phyloP scores from a whole-genome alignment of 2,113 vertebrate genomes.

The Puma concolor region DNA sequence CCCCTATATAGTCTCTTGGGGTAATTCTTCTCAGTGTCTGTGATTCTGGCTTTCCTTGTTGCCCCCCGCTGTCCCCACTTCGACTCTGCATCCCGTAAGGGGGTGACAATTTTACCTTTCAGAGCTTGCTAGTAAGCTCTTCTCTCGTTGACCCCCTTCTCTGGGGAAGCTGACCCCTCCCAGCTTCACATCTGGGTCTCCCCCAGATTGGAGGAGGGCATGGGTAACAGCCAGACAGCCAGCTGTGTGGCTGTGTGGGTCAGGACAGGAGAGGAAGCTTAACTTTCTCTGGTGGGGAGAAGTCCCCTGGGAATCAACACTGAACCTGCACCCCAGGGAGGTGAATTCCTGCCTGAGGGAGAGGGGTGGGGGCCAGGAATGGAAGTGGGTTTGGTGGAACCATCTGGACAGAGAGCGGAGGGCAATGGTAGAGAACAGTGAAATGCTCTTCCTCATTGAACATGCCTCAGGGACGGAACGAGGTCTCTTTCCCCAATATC shows the following conservation, averaged over 20 bases:
- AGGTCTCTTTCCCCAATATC: neutral
- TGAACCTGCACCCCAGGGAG: neutral
- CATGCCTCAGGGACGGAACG: neutral
- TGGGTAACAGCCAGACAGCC: neutral
- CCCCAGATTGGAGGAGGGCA: neutral
- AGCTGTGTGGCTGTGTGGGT: neutral
- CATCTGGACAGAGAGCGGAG: neutral
- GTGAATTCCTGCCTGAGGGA: neutral
- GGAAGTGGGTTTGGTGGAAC: conserved; percentile 14
- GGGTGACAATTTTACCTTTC: neutral
- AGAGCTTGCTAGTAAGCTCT: neutral
- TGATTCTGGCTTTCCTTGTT: neutral
- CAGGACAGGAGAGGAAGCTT: neutral
- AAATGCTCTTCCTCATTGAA: neutral
- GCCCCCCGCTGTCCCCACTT: neutral
- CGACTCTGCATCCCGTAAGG: neutral
- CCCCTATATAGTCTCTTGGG: neutral
- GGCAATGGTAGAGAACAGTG: neutral
- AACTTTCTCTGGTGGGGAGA: neutral
- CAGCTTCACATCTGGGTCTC: neutral
- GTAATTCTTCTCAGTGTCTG: neutral
- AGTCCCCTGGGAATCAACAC: neutral
- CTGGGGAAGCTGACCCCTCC: neutral
- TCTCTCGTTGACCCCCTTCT: neutral
- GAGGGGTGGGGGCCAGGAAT: neutral